These are phyloP conservation scores for Anthrax anthrax DNA, from an alignment of 2,888 invertebrate genomes.

Conservation along the genomic window DNA sequence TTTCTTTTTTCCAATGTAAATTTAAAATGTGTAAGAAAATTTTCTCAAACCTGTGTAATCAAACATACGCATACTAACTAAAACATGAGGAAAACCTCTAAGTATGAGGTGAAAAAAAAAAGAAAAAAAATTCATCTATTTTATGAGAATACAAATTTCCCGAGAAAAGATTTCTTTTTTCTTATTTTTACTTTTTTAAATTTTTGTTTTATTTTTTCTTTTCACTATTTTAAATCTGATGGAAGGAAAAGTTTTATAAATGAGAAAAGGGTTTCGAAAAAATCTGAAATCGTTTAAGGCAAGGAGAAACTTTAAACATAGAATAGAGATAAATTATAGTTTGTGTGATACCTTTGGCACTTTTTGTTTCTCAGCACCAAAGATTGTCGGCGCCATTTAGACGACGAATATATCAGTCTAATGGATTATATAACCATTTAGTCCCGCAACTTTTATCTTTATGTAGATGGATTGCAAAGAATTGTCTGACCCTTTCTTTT, in stretches of 20 bases:
- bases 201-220: background rate
- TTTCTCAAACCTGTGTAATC: background rate
- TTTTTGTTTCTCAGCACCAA: constrained; percentile 17
- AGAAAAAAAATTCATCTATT: background rate
- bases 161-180: background rate
- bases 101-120: background rate
- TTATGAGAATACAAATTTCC: background rate
- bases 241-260: constrained; percentile 17
- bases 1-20: too few species aligned
- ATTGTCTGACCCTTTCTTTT: background rate
- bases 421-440: constrained; percentile 18
- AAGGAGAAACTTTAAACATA: constrained; percentile 18
- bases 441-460: constrained; percentile 15
- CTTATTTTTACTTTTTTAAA: too few species aligned
- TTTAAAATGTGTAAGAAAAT: background rate
- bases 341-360: constrained; percentile 20
- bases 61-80: background rate
- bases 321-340: constrained; percentile 19
- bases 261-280: constrained; percentile 13
- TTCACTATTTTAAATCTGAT: too few species aligned
- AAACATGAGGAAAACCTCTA: too few species aligned
- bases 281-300: constrained; percentile 17
- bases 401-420: constrained; percentile 17
- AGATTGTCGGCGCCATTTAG: constrained; percentile 18
- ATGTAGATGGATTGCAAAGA: constrained; percentile 3